These are phyloP conservation scores for Phalloptychus januarius DNA, from an alignment of 2,797 vertebrate species.

Conservation along the genomic window DNA sequence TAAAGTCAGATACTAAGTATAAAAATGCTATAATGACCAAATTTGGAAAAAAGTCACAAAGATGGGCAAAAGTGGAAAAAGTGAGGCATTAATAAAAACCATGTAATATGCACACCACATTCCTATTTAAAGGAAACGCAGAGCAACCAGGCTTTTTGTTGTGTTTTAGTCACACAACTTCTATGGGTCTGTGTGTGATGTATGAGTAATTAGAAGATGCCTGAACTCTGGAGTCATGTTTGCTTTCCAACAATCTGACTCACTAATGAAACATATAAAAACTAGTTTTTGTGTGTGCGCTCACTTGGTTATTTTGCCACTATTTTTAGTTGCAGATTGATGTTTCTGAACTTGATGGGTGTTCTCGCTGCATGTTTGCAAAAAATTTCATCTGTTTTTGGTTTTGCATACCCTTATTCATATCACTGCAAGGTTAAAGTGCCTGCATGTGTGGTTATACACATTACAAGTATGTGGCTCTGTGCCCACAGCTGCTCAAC, in stretches of 20 bases:
- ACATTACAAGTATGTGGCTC: constrained; percentile 37
- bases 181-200: constrained; percentile 38
- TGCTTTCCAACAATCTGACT: constrained; percentile 57
- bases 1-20: constrained; percentile 61
- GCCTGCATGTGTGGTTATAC: constrained; percentile 13
- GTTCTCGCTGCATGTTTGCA: constrained; percentile 54
- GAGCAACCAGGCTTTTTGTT: constrained; percentile 66
- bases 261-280: constrained; percentile 41
- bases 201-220: constrained; percentile 26
- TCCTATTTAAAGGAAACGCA: constrained; percentile 54
- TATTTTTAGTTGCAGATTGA: constrained; percentile 31
- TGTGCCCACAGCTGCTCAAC: constrained; percentile 48
- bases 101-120: constrained; percentile 52
- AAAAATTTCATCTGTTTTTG: constrained; percentile 54
- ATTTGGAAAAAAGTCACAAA: constrained; percentile 20
- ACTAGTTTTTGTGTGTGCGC: constrained; percentile 27
- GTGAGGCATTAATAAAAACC: constrained; percentile 62
- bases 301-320: constrained; percentile 30
- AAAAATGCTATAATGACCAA: constrained; percentile 60
- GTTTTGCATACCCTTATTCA: constrained; percentile 30
- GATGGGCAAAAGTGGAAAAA: constrained; percentile 38
- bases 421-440: constrained; percentile 23
- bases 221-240: constrained; percentile 39
- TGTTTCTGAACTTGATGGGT: constrained; percentile 67
- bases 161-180: constrained; percentile 56